phyloP scores from a whole-genome alignment of 2,888 invertebrate genomes.

The Hydroisotoma schaefferi region DNA sequence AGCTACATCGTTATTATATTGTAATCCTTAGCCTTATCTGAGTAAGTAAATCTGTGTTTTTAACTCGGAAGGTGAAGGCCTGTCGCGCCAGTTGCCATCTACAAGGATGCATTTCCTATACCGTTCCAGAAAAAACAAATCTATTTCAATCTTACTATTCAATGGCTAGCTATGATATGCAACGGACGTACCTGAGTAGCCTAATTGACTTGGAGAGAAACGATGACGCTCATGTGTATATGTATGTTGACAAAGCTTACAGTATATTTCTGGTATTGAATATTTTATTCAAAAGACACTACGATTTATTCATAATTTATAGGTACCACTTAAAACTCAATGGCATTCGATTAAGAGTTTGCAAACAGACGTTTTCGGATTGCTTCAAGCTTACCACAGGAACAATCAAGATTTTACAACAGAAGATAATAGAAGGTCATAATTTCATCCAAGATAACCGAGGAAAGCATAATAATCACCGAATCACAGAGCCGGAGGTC shows the following conservation, averaged over 20 bases:
- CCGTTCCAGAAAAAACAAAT: no score
- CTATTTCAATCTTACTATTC: no score
- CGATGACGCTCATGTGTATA: no score
- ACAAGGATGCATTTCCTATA: background rate
- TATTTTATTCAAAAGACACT: background rate
- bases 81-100: background rate
- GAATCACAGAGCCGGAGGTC: background rate
- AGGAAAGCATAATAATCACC: background rate
- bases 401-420: background rate
- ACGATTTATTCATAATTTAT: background rate
- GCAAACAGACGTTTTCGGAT: background rate
- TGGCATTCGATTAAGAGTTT: background rate
- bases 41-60: no score
- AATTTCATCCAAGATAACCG: background rate
- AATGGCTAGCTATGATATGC: background rate
- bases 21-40: no score
- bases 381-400: background rate
- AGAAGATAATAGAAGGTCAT: background rate
- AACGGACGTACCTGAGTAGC: background rate
- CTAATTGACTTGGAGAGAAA: no score
- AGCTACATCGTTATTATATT: no score
- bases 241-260: no score
- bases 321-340: background rate
- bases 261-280: background rate
- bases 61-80: no score